Conservation (phyloP, 2,797 vertebrate genomes). For the Onychomys leucogaster region DNA sequence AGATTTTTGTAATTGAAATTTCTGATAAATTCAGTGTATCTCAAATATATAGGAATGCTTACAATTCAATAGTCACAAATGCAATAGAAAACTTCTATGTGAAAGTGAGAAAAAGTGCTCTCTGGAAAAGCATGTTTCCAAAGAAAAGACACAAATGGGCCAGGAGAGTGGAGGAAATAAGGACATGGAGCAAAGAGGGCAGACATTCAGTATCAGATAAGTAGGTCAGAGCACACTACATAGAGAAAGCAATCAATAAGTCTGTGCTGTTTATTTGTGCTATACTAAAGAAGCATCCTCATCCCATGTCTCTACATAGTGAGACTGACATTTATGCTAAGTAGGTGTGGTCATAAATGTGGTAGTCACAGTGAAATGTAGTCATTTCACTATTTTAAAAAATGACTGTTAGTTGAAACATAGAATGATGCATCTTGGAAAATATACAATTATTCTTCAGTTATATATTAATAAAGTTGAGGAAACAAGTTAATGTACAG, state of each 20-base stretch:
- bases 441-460: neutral
- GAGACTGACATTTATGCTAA: too few relatives aligned
- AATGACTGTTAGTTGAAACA: too few relatives aligned
- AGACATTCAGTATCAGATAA: neutral
- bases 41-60: neutral
- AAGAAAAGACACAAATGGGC: too few relatives aligned
- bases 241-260: neutral
- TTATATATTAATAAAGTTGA: neutral
- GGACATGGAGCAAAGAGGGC: neutral
- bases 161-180: neutral
- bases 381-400: neutral
- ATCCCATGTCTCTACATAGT: neutral
- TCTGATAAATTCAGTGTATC: neutral
- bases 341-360: too few relatives aligned
- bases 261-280: neutral
- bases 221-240: neutral
- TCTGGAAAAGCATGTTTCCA: neutral
- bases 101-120: neutral
- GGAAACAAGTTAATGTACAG: neutral
- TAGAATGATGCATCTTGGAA: neutral
- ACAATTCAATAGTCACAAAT: neutral
- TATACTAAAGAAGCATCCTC: neutral
- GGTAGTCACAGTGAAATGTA: neutral
- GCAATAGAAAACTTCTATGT: neutral
- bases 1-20: too few relatives aligned